Base-by-base conservation (phyloP, 2,797 vertebrate species). In the Sebastolobus alascanus region DNA sequence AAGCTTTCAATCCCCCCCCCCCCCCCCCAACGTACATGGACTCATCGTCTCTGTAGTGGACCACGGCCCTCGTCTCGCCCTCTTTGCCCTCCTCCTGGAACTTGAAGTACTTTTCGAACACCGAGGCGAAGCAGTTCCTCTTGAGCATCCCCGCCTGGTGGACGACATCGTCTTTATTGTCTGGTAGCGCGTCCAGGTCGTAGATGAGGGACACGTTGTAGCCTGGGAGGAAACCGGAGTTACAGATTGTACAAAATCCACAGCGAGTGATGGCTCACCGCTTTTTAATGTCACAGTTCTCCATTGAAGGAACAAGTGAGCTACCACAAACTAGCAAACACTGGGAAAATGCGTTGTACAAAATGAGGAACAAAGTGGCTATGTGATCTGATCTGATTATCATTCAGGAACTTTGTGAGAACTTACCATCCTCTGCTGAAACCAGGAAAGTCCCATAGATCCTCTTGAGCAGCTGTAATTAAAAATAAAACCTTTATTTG, bases 61-160 rank as follows among this genome's bases (percentile, higher is more conserved):
- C 98, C 84, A 99, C 98, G 0, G 99, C 99, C 87, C 98, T 96
- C 83, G 92, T 94, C 93, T 99, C 98, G 75, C 98, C 99, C 85
- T 99, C 98, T 78, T 96, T 98, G 75, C 99, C 99, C 73, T 99
- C 98, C 76, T 99, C 98, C 93, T 99, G 98, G 93, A 99, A 99
- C 88, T 97, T 97, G 93, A 99, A 99, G 91, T 99, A 99, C 89
- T 99, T 99, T 89, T 99, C 99, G 46, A 99, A 99, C 72, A 99
- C 99, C 0, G 99, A 99, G 79, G 98, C 98, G 66, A 99, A 99
- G 94, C 99, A 99, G 95, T 99, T 99, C 87, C 98, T 97, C 94
- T 99, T 99, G 78, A 99, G 96, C 97, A 99, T 99, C 87, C 99
- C 98, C 0, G 98, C 98, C 95, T 99, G 98, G 95, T 99, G 98